phyloP scores from a whole-genome alignment of 2,113 vertebrate genomes.

The Toxotes chatareus region DNA sequence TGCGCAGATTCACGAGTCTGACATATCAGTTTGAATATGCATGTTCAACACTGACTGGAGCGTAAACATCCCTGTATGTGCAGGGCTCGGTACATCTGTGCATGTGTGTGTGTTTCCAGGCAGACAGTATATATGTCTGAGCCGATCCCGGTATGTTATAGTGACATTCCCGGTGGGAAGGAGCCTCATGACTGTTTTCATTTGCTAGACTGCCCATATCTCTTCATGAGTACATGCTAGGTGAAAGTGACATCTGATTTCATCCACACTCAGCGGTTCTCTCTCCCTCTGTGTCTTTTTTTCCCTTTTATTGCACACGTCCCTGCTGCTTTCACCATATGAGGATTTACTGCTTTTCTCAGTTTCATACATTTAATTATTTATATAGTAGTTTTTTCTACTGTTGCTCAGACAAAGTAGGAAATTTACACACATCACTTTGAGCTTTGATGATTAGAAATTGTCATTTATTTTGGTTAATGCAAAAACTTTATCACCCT shows the following conservation, averaged over 20 bases:
- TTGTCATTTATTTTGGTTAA: neutral
- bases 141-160: conserved; percentile 59
- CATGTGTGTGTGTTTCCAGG: conserved; percentile 26
- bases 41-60: conserved; percentile 69
- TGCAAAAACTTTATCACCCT: neutral
- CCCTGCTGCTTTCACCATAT: neutral
- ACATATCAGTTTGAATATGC: conserved; percentile 76
- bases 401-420: neutral
- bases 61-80: conserved; percentile 57
- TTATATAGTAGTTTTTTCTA: neutral
- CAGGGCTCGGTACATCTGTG: conserved; percentile 28
- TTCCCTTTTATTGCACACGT: conserved; percentile 4
- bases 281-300: conserved; percentile 6
- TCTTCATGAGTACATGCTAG: conserved; percentile 44
- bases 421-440: too few species aligned
- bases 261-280: conserved; percentile 45
- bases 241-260: conserved; percentile 61
- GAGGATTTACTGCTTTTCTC: conserved; percentile 5
- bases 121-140: conserved; percentile 49
- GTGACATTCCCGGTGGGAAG: conserved; percentile 85
- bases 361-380: neutral
- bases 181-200: conserved; percentile 73
- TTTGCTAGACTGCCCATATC: conserved; percentile 63
- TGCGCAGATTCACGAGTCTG: conserved; percentile 57
- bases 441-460: neutral